These are phyloP conservation scores for Zygothrica quintamaculata DNA, from an alignment of 2,888 invertebrate genomes.

Conservation along the genomic window DNA sequence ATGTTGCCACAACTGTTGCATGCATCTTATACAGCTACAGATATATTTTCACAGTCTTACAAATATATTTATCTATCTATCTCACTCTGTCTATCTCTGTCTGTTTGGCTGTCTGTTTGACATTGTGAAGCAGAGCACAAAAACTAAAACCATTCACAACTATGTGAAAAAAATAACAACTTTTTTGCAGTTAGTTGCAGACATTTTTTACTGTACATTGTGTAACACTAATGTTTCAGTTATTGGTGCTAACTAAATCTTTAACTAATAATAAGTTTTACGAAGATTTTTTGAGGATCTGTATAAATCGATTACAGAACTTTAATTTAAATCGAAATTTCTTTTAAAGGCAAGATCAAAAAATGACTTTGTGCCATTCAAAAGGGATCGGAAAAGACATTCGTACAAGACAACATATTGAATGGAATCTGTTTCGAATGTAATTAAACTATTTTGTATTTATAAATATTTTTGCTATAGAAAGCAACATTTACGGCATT, in stretches of 20 bases:
- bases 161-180: conserved; percentile 47
- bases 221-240: conserved; percentile 43
- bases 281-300: no score
- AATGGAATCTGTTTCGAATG: no score
- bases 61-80: conserved; percentile 4
- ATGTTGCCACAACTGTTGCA: conserved; percentile 28
- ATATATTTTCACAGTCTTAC: conserved; percentile 5
- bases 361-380: no score
- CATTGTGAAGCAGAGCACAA: conserved; percentile 76
- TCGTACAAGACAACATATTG: no score
- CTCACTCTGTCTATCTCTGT: conserved; percentile 7
- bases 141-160: conserved; percentile 56
- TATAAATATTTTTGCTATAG: no score
- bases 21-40: conserved; percentile 31
- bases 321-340: no score
- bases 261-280: conserved; percentile 3
- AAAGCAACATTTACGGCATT: no score
- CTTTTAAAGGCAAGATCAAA: no score
- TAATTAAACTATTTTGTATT: no score
- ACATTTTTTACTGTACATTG: conserved; percentile 44
- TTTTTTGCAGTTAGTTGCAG: conserved; percentile 47
- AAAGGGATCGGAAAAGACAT: no score
- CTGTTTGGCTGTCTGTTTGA: conserved; percentile 6
- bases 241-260: conserved; percentile 10
- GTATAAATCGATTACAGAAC: no score